Conservation (phyloP, 1,140 invertebrate genomes). For the Octopus bimaculoides region DNA sequence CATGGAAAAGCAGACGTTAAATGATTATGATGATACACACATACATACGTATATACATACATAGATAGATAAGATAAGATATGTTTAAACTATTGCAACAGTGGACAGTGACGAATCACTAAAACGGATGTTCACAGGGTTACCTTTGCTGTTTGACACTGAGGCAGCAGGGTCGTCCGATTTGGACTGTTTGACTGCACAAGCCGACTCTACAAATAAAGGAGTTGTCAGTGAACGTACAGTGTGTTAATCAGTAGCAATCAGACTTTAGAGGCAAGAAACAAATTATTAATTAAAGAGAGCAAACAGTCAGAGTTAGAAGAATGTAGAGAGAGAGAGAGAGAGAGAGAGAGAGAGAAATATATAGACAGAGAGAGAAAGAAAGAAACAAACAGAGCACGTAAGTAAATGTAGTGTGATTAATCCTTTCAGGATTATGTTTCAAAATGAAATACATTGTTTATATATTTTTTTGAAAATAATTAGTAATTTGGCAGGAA, state of each 20-base stretch:
- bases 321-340: neutral
- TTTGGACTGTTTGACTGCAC: slow-evolving; percentile 9
- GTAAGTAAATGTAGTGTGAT: too few relatives aligned
- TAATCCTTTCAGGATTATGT: too few relatives aligned
- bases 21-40: neutral
- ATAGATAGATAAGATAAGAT: neutral
- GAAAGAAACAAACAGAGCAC: neutral
- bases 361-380: neutral
- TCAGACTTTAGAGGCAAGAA: too few relatives aligned
- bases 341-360: neutral
- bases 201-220: slow-evolving; percentile 9
- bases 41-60: neutral
- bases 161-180: slow-evolving; percentile 7
- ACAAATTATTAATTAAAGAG: neutral
- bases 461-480: too few relatives aligned
- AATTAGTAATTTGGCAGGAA: too few relatives aligned
- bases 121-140: neutral
- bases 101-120: neutral
- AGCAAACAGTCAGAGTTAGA: neutral
- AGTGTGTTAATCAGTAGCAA: too few relatives aligned
- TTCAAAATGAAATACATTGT: too few relatives aligned
- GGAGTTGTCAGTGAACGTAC: slow-evolving; percentile 6
- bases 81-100: neutral
- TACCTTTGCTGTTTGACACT: slow-evolving; percentile 6
- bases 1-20: neutral